phyloP scores from a whole-genome alignment of 2,797 vertebrate genomes.

The Falco cherrug region DNA sequence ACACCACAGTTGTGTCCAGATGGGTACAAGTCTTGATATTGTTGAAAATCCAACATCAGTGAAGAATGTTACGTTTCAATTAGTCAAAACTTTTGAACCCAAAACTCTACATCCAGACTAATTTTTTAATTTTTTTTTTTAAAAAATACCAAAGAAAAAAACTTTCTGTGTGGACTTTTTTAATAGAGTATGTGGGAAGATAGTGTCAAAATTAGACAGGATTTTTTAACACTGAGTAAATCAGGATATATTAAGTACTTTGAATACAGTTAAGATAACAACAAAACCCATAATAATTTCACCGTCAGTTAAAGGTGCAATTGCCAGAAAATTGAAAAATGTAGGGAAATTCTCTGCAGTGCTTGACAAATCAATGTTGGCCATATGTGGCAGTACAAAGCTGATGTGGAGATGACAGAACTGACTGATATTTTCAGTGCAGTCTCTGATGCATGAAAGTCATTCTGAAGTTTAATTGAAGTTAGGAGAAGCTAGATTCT shows the following conservation, averaged over 20 bases:
- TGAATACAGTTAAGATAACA: slow-evolving; percentile 35
- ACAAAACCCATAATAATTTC: slow-evolving; percentile 55
- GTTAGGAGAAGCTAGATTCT: slow-evolving; percentile 2
- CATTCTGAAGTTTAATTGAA: slow-evolving; percentile 59
- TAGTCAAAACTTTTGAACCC: background rate
- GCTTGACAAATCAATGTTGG: background rate
- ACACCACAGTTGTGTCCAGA: background rate
- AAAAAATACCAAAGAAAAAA: background rate
- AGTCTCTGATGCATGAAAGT: slow-evolving; percentile 40
- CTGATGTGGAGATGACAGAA: background rate
- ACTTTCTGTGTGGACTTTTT: background rate
- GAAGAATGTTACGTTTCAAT: background rate
- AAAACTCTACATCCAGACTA: background rate
- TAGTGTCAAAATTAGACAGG: slow-evolving; percentile 23
- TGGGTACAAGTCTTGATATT: background rate
- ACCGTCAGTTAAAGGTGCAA: slow-evolving; percentile 56
- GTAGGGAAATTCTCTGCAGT: slow-evolving; percentile 17
- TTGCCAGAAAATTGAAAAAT: slow-evolving; percentile 57
- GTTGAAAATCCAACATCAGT: background rate
- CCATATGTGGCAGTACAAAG: slow-evolving; percentile 5
- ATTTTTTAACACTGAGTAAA: slow-evolving; percentile 21
- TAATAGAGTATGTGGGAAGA: background rate
- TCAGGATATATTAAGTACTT: slow-evolving; percentile 22
- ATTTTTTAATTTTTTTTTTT: background rate
- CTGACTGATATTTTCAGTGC: slow-evolving; percentile 24